Percentiles rank a stretch among this genome's conserved stretches.
Conservation (phyloP, 2,797 vertebrate species). For the Pempheris klunzingeri region DNA sequence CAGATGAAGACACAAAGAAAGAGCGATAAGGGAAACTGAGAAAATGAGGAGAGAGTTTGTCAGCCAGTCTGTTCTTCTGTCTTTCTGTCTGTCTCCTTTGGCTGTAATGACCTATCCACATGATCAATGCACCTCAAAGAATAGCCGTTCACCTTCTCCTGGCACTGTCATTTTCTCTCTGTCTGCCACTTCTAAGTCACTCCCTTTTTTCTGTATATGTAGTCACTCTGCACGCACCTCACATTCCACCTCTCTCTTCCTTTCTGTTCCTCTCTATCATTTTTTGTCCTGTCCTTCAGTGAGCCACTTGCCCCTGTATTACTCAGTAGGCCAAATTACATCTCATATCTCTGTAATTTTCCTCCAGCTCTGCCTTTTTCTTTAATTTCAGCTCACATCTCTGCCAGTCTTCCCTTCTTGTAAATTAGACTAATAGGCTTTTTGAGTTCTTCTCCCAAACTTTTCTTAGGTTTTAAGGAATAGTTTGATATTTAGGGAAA, state of each 20-base stretch:
- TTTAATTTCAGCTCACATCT: conserved; percentile 34
- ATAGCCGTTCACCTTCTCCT: conserved; percentile 46
- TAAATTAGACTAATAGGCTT: not conserved
- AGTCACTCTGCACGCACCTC: conserved; percentile 12
- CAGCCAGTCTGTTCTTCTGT: conserved; percentile 39
- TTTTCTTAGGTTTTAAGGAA: not conserved
- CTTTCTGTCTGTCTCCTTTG: conserved; percentile 44
- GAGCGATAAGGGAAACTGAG: conserved; percentile 51
- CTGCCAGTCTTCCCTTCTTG: not conserved
- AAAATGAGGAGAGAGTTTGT: conserved; percentile 51
- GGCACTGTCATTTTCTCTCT: conserved; percentile 48
- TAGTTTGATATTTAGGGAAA: not conserved
- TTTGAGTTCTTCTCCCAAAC: conserved; percentile 13
- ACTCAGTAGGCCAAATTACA: conserved; percentile 37
- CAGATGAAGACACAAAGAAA: conserved; percentile 66
- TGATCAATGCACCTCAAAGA: conserved; percentile 63
- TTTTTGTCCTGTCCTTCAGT: conserved; percentile 28
- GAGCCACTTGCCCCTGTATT: conserved; percentile 23
- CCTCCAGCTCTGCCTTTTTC: conserved; percentile 20
- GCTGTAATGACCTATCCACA: conserved; percentile 57
- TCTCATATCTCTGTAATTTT: conserved; percentile 40
- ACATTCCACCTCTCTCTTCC: conserved; percentile 28
- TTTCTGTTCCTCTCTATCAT: conserved; percentile 31
- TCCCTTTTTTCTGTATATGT: conserved; percentile 28
- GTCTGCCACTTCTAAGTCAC: conserved; percentile 46